Percentiles rank a stretch among this genome's conserved stretches.
These are phyloP conservation scores for Larimichthys polyactis DNA, from an alignment of 2,113 vertebrate species.

Conservation along the genomic window DNA sequence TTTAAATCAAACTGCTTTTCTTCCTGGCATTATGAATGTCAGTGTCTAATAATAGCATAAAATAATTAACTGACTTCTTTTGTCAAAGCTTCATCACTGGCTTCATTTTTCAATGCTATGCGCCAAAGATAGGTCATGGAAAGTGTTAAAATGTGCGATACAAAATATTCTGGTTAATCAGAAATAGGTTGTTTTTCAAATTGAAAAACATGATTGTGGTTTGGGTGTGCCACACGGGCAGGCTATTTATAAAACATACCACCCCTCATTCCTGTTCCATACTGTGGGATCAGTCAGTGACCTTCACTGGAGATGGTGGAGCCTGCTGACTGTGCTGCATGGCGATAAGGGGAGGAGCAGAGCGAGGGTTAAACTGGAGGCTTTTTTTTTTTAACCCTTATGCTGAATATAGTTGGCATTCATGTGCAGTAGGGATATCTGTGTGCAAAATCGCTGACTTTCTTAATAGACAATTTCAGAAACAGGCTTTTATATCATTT, in stretches of 20 bases:
- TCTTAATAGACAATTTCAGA: neutral
- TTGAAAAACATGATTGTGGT: neutral
- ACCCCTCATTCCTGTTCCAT: constrained; percentile 30
- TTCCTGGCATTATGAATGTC: constrained; percentile 3
- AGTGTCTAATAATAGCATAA: neutral
- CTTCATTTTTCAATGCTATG: neutral
- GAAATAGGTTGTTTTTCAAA: neutral
- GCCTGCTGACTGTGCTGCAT: constrained; percentile 53
- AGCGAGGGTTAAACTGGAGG: constrained; percentile 34
- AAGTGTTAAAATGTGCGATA: neutral
- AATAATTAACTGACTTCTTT: neutral
- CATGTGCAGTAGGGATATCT: neutral
- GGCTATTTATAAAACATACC: constrained; percentile 70
- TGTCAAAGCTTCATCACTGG: neutral
- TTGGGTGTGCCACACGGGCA: constrained; percentile 32
- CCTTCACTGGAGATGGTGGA: constrained; percentile 63
- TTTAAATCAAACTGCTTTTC: neutral
- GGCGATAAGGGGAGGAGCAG: constrained; percentile 22
- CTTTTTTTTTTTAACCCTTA: neutral
- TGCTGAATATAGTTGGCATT: neutral
- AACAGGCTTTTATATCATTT: neutral
- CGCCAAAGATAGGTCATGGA: neutral
- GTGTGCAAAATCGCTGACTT: neutral
- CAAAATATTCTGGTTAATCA: neutral
- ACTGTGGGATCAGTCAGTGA: constrained; percentile 56